phyloP scores from a whole-genome alignment of 2,888 invertebrate species.

The Melitaea athalia region DNA sequence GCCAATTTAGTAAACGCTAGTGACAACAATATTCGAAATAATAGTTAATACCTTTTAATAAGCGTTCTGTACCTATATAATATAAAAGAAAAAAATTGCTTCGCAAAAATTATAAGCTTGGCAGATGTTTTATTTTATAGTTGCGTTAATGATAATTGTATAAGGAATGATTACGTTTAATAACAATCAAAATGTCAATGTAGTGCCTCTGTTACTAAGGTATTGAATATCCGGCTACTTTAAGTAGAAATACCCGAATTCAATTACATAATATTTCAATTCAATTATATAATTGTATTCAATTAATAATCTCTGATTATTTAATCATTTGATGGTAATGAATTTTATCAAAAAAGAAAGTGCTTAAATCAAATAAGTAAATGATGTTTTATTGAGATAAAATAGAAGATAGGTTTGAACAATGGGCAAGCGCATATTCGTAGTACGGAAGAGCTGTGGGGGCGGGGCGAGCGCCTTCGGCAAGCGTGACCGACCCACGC shows the following conservation, averaged over 20 bases:
- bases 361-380: no score
- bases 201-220: no score
- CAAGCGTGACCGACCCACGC: conserved; percentile 23
- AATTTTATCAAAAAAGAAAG: no score
- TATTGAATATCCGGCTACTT: no score
- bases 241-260: no score
- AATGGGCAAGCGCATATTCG: conserved; percentile 2
- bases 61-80: background rate
- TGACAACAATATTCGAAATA: background rate
- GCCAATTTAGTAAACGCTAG: background rate
- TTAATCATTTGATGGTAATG: no score
- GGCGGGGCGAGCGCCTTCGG: conserved; percentile 25
- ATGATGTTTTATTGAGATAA: background rate
- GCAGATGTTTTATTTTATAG: conserved; percentile 12
- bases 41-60: background rate
- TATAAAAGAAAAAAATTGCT: background rate
- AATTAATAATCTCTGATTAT: no score
- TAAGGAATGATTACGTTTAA: conserved; percentile 6
- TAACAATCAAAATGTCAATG: conserved; percentile 13
- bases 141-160: conserved; percentile 6
- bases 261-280: no score
- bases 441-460: conserved; percentile 16
- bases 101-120: background rate
- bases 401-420: background rate
- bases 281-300: no score